Base-by-base conservation (phyloP, 92 coral and sea anemone genomes). In the Diadumene lineata region DNA sequence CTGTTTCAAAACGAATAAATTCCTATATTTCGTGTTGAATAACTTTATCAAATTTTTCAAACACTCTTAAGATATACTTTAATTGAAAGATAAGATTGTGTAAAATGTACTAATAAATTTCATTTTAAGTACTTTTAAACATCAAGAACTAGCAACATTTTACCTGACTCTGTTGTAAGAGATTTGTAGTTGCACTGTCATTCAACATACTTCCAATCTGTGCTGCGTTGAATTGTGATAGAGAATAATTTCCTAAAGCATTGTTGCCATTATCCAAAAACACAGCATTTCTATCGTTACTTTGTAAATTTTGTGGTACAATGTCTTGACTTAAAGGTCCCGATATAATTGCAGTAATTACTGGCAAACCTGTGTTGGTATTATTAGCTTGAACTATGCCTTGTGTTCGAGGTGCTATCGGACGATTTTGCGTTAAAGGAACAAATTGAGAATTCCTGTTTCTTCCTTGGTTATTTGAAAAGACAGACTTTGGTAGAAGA, bases 301-400 rank as follows among this genome's bases (percentile, higher is more conserved):
- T 72, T 0, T 62, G n/a, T 27, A 64, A 0, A 46, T 31, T 72
- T 57, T 72, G 84, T 60, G 87, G 57, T 57, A 76, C 18, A 18
- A 51, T 51, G 27, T 63, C 53, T 64, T 81, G 81, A 25, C 76
- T 16, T 56, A 71, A 55, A n/a, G 50, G 73, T 68, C 57, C 68
- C n/a, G 56, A 60, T 28, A 74, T 50, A 53, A 34, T 69, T 10
- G 82, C 82, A 24, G 82, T 60, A 17, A 78, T 78, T 2, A 78
- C 66, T 23, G 82, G 82, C 62, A 67, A 50, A 0, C 75, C 69
- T 22, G 53, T 21, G 68, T 78, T 76, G 10, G 44, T 29, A 25
- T 19, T 38, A 7, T 44, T 51, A 19, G 44, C 29, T 16, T 66
- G 70, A 17, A 66, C 60, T 28, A 44, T 48, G 8, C 44, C 70